Conservation (phyloP, 2,113 vertebrate genomes). For the Lophius piscatorius region DNA sequence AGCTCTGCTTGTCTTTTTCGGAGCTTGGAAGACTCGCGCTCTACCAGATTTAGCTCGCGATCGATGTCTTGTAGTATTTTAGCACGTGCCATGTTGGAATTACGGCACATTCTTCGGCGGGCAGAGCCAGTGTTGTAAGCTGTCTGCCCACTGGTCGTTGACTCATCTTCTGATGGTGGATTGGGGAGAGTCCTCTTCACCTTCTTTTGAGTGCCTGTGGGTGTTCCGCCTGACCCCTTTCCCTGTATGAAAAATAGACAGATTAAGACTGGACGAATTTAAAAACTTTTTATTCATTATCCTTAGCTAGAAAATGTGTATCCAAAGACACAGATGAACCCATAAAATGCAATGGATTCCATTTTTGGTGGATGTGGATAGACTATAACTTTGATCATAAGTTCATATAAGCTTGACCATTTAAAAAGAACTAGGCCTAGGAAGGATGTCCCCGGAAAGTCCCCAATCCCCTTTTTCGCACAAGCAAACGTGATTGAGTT, state of each 20-base stretch:
- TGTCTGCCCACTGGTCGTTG: slow-evolving; percentile 80
- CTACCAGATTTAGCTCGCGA: slow-evolving; percentile 93
- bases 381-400: too few species aligned
- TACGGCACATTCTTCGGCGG: slow-evolving; percentile 92
- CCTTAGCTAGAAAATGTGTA: too few species aligned
- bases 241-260: slow-evolving; percentile 68
- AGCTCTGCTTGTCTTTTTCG: slow-evolving; percentile 97
- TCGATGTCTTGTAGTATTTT: slow-evolving; percentile 99
- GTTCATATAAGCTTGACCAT: too few species aligned
- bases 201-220: slow-evolving; percentile 92
- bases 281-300: slow-evolving; percentile 4
- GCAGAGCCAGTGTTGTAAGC: slow-evolving; percentile 87
- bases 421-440: too few species aligned
- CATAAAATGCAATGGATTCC: too few species aligned
- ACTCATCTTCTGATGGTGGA: slow-evolving; percentile 92
- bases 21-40: slow-evolving; percentile 97
- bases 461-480: too few species aligned
- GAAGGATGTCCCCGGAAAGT: too few species aligned
- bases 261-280: neutral
- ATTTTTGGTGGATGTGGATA: too few species aligned
- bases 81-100: slow-evolving; percentile 95
- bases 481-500: too few species aligned
- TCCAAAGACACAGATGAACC: too few species aligned
- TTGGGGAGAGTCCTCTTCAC: slow-evolving; percentile 97
- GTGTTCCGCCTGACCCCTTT: slow-evolving; percentile 84